A percentile compares a stretch with the other conserved stretches of the same genome.
These are phyloP conservation scores for Drosophila pseudotakahashii DNA, from an alignment of 2,888 invertebrate genomes.

Conservation along the genomic window DNA sequence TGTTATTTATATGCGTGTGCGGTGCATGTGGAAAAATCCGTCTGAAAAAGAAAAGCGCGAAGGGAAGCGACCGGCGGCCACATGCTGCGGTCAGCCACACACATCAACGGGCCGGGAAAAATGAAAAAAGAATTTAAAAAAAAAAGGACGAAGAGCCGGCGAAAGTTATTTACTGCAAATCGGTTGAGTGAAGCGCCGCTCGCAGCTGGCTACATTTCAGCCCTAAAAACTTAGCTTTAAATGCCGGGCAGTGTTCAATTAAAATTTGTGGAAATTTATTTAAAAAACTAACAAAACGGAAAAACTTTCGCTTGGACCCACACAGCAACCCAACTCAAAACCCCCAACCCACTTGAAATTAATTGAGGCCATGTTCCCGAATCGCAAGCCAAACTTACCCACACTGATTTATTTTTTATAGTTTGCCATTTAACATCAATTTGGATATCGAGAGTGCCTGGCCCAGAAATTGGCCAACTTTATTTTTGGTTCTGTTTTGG, in stretches of 20 bases:
- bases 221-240: constrained; percentile 49
- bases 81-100: constrained; percentile 76
- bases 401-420: constrained; percentile 31
- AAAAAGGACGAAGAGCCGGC: constrained; percentile 49
- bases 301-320: constrained; percentile 51
- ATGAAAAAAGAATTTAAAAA: not conserved
- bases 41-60: constrained; percentile 19
- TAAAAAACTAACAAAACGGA: constrained; percentile 60
- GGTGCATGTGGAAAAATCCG: constrained; percentile 41
- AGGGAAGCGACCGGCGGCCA: constrained; percentile 49
- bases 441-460: constrained; percentile 49
- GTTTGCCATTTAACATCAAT: constrained; percentile 43
- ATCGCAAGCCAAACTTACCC: constrained; percentile 25
- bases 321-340: not conserved
- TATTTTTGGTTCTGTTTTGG: constrained; percentile 31
- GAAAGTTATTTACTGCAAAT: constrained; percentile 77
- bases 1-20: constrained; percentile 57
- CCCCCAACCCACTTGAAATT: constrained; percentile 34
- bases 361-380: constrained; percentile 44
- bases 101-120: constrained; percentile 67
- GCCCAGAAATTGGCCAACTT: constrained; percentile 49
- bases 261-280: constrained; percentile 65
- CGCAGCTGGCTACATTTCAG: constrained; percentile 56
- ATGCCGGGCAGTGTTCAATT: constrained; percentile 57
- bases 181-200: constrained; percentile 61